Base-by-base conservation (phyloP, 2,797 vertebrate species). In the Alosa sapidissima region DNA sequence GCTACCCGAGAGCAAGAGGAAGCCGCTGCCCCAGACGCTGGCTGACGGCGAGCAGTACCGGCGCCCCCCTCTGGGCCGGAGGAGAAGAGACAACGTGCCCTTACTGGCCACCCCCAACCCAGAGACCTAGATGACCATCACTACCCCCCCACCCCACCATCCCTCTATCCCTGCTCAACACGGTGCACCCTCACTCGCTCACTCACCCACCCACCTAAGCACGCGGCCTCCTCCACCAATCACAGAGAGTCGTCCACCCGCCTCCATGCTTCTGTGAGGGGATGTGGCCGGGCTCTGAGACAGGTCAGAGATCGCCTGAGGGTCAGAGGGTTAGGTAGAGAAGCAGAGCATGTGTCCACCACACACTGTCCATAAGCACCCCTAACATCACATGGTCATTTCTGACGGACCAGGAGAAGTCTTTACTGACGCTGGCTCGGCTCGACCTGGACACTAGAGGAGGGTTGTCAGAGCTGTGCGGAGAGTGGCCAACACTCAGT, bases 1-100 rank as follows among this genome's bases (percentile, higher is more conserved):
- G 85, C 95, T 97, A 85, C 97, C 97, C 0, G 97, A 98, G 92
- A 98, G 96, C 94, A 97, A 97, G 91, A 96, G 97, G 91, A 97
- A 97, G 92, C 93, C 96, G 0, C 94, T 98, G 90, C 97, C 97
- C 0, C 97, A 97, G 93, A 95, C 95, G 21, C 94, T 98, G 88
- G 92, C 91, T 0, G 97, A 98, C 0, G 97, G 97, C 5, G 97
- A 98, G 89, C 96, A 96, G 89, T 97, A 96, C 92, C 93, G 95
- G 0, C 94, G 96, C 82, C 97, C 97, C 5, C 96, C 97, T 0
- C 93, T 98, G 91, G 95, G 94, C 87, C 87, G 95, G 85, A 91
- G 95, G 91, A 90, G 96, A 91, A 93, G 96, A 86, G 97, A 98
- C 94, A 96, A 98, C 5, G 96, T 98, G 88, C 97, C 97, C 0